These are phyloP conservation scores for Sebastes minor DNA, from an alignment of 2,797 vertebrate species.

Conservation along the genomic window DNA sequence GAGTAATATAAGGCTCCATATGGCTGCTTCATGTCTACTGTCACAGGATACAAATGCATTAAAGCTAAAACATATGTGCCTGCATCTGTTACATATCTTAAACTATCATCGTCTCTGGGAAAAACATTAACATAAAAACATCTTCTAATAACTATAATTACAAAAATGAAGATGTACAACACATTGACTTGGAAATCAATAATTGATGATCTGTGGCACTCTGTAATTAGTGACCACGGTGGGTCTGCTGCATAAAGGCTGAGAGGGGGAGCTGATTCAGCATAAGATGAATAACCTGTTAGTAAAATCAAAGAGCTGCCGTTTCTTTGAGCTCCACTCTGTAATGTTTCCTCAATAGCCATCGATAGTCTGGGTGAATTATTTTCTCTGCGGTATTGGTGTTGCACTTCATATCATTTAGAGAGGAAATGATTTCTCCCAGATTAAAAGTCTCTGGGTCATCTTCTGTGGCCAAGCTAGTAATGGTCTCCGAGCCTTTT, in stretches of 20 bases:
- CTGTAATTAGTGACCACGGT: constrained; percentile 53
- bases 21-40: not conserved
- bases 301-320: constrained; percentile 34
- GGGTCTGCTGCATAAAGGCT: constrained; percentile 27
- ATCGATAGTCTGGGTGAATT: constrained; percentile 26
- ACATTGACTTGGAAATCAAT: constrained; percentile 12
- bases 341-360: constrained; percentile 27
- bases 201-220: constrained; percentile 5
- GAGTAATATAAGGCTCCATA: not conserved
- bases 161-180: not conserved
- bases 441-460: constrained; percentile 12
- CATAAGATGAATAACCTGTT: constrained; percentile 35
- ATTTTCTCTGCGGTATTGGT: constrained; percentile 36
- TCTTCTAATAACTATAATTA: constrained; percentile 4
- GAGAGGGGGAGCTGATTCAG: constrained; percentile 18
- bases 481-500: constrained; percentile 24
- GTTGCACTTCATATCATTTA: constrained; percentile 23
- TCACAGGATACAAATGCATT: constrained; percentile 13
- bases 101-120: not conserved
- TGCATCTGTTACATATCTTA: not conserved
- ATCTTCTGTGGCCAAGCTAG: constrained; percentile 2
- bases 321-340: constrained; percentile 3
- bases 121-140: not conserved
- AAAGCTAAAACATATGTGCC: not conserved
- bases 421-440: constrained; percentile 33